phyloP scores from a whole-genome alignment of 2,888 invertebrate genomes.

The Nebria brevicollis region DNA sequence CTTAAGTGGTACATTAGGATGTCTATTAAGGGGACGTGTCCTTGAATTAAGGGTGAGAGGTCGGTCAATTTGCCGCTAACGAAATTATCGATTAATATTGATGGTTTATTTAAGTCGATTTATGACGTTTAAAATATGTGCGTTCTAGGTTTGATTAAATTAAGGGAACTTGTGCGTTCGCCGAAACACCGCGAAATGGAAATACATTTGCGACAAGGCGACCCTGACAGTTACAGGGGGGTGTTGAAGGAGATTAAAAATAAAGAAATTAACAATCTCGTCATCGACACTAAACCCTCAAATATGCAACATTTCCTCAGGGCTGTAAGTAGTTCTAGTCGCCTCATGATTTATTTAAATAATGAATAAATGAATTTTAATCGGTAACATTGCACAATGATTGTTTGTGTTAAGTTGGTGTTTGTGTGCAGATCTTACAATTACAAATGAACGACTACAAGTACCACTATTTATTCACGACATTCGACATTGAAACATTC shows the following conservation, averaged over 20 bases:
- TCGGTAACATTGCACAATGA: no score
- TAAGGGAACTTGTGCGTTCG: slow-evolving; percentile 76
- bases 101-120: no score
- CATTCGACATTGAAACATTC: slow-evolving; percentile 74
- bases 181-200: slow-evolving; percentile 71
- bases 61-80: no score
- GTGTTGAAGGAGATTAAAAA: slow-evolving; percentile 78
- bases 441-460: slow-evolving; percentile 87
- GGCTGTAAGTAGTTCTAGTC: slow-evolving; percentile 68
- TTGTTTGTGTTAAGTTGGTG: neutral
- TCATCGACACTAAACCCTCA: slow-evolving; percentile 79
- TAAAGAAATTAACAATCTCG: slow-evolving; percentile 79
- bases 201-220: slow-evolving; percentile 75
- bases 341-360: neutral
- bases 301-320: slow-evolving; percentile 79
- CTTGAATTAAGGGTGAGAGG: no score
- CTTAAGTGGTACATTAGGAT: no score
- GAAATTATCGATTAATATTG: no score
- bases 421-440: slow-evolving; percentile 74
- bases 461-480: slow-evolving; percentile 84
- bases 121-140: no score
- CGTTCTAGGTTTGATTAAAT: slow-evolving; percentile 72
- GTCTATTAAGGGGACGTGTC: no score
- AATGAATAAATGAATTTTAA: neutral
- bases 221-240: slow-evolving; percentile 72